Conservation (phyloP, 2,113 vertebrate species). For the Phaethornis superciliosus region DNA sequence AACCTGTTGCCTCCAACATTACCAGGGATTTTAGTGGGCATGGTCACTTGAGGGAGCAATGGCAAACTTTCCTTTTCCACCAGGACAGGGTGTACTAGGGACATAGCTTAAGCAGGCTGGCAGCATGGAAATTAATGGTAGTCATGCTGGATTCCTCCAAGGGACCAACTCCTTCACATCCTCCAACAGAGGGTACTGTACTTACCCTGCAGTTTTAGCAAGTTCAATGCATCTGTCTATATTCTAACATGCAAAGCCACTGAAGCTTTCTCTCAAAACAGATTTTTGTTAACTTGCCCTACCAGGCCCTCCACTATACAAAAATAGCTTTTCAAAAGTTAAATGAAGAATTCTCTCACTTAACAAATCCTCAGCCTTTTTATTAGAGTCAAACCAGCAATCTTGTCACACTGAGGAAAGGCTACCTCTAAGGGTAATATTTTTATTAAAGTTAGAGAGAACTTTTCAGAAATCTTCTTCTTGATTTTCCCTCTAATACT, state of each 20-base stretch:
- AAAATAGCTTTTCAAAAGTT: neutral
- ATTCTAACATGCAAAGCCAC: neutral
- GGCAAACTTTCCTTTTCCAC: neutral
- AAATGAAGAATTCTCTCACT: neutral
- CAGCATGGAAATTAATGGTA: neutral
- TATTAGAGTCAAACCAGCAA: neutral
- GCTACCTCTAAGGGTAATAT: neutral
- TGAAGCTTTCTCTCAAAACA: neutral
- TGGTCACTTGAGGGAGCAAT: neutral
- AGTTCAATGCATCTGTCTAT: neutral
- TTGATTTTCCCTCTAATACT: neutral
- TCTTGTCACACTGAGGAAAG: neutral
- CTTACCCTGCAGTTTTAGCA: neutral
- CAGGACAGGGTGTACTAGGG: accelerated
- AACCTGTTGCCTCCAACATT: neutral
- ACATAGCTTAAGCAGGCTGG: neutral
- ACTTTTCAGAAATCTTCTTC: neutral
- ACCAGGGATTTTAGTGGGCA: neutral
- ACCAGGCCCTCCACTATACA: neutral
- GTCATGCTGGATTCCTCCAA: neutral
- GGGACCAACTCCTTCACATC: neutral
- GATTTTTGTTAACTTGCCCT: neutral
- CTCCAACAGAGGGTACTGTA: neutral
- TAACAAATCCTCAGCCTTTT: neutral
- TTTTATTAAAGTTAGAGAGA: neutral